Percentiles rank a stretch among this genome's conserved stretches.
Evolutionary conservation across 2,797 vertebrate genomes (phyloP).

Genomic region (Sphenopsis melanotis): DNA sequence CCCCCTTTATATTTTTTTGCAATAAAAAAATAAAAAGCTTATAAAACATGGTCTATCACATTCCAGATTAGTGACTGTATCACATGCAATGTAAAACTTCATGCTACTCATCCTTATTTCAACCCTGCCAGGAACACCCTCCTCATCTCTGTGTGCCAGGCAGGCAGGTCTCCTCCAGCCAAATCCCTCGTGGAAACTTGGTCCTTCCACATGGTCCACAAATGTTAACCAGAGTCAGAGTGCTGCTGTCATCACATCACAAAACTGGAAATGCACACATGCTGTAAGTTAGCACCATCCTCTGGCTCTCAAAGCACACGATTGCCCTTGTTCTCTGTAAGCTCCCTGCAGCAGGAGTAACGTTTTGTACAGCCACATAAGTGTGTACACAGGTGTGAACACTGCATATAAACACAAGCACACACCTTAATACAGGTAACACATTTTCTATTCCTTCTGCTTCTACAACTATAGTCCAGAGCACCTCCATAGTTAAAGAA

Average conservation of each 20-base stretch:
- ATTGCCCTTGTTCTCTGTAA: neutral
- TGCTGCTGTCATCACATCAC: neutral
- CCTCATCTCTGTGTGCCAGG: neutral
- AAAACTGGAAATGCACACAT: constrained; percentile 45
- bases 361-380: neutral
- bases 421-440: neutral
- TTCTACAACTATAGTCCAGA: neutral
- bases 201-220: constrained; percentile 22
- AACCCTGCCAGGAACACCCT: neutral
- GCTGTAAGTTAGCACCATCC: constrained; percentile 49
- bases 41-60: neutral
- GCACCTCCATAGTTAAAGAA: neutral
- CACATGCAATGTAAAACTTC: neutral
- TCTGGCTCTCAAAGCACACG: neutral
- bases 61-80: neutral
- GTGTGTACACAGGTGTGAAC: neutral
- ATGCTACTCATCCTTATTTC: neutral
- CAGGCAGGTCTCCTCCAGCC: neutral
- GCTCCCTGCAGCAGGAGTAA: neutral
- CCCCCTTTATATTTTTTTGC: neutral
- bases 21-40: neutral
- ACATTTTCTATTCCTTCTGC: neutral
- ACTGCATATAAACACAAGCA: neutral
- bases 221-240: constrained; percentile 34
- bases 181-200: neutral